Evolutionary conservation across 2,113 vertebrate genomes (phyloP).

Genomic region (Hyperoodon ampullatus): DNA sequence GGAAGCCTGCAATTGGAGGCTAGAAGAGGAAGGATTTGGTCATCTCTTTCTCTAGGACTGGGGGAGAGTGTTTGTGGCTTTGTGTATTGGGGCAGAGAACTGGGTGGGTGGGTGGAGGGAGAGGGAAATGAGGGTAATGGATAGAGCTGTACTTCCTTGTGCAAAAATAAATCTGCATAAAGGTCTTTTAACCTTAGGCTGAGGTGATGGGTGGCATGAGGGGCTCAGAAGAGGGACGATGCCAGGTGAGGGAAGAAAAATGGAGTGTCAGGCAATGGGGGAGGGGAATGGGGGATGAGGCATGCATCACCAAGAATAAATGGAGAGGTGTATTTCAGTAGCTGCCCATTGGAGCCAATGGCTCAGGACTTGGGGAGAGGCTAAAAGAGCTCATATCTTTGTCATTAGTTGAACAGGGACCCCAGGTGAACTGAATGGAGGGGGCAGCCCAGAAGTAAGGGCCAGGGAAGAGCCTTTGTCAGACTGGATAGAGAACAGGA

Average conservation of each 20-base stretch:
- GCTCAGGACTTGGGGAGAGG: not conserved
- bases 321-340: not conserved
- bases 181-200: constrained; percentile 18
- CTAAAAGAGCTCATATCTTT: not conserved
- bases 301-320: not conserved
- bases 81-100: not conserved
- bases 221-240: not conserved
- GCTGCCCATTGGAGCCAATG: not conserved
- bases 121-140: not conserved
- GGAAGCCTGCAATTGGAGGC: constrained; percentile 50
- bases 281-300: not conserved
- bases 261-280: not conserved
- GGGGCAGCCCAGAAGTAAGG: not conserved
- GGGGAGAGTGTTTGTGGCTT: constrained; percentile 55
- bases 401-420: not conserved
- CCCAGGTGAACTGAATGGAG: not conserved
- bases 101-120: not conserved
- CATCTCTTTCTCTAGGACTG: not conserved
- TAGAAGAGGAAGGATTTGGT: not conserved
- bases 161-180: constrained; percentile 40
- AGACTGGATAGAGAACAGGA: not conserved
- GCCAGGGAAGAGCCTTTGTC: not conserved
- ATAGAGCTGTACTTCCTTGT: not conserved
- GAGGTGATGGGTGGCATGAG: constrained; percentile 29
- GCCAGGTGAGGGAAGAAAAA: constrained; percentile 57